Conservation (phyloP, 2,113 vertebrate genomes). For the Pyxicephalus adspersus region DNA sequence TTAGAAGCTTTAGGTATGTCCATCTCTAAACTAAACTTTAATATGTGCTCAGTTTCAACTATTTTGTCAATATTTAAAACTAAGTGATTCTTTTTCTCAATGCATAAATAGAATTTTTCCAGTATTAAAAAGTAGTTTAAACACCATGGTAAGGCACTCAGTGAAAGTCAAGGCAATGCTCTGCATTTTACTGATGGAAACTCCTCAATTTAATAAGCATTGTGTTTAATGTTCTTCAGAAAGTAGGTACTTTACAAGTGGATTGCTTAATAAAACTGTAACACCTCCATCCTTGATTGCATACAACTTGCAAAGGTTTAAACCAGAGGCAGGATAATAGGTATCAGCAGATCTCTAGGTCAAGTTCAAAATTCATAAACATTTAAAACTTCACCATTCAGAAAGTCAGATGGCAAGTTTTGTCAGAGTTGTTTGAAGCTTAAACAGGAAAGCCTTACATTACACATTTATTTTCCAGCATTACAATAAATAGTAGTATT, state of each 20-base stretch:
- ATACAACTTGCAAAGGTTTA: not conserved
- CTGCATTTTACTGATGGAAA: constrained; percentile 8
- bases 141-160: not conserved
- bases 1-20: not conserved
- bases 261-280: not conserved
- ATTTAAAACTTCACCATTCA: too few relatives aligned
- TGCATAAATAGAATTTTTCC: constrained; percentile 5
- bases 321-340: not conserved
- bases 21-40: constrained; percentile 13
- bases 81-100: not conserved
- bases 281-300: not conserved
- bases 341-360: not conserved
- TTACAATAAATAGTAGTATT: too few relatives aligned
- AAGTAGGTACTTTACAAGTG: constrained; percentile 5
- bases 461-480: too few relatives aligned
- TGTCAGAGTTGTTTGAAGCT: too few relatives aligned
- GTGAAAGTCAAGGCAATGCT: not conserved
- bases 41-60: not conserved
- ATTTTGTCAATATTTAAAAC: constrained; percentile 7
- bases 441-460: too few relatives aligned
- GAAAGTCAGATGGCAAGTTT: too few relatives aligned
- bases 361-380: too few relatives aligned
- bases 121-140: not conserved
- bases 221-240: constrained; percentile 10
- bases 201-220: constrained; percentile 14